phyloP scores from a whole-genome alignment of 2,113 vertebrate species.

The Mionectes macconnelli region DNA sequence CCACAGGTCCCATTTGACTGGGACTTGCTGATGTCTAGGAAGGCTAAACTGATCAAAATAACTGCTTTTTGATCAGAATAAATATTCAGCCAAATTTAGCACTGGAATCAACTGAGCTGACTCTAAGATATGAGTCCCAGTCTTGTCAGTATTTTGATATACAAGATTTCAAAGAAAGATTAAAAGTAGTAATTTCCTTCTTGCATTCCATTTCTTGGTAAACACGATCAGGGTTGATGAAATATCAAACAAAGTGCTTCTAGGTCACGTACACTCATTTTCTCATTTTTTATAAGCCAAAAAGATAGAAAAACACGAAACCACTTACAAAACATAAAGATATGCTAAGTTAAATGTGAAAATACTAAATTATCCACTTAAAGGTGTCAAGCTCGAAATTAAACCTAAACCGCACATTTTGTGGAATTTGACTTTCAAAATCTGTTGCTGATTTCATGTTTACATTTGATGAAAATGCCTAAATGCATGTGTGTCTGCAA shows the following conservation, averaged over 20 bases:
- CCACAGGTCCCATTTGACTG: not conserved
- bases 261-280: not conserved
- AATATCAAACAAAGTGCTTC: not conserved
- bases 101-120: not conserved
- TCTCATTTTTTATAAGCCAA: not conserved
- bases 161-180: not conserved
- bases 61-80: not conserved
- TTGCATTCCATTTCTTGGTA: not conserved
- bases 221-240: not conserved
- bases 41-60: not conserved
- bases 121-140: not conserved
- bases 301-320: not conserved
- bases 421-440: not conserved
- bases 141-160: not conserved
- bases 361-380: not conserved
- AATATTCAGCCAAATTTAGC: not conserved
- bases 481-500: not conserved
- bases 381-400: not conserved
- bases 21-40: not conserved
- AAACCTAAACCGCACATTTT: not conserved
- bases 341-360: not conserved
- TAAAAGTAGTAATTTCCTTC: not conserved
- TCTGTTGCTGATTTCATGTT: not conserved
- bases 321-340: not conserved
- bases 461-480: not conserved